Percentiles rank a stretch among this genome's conserved stretches.
Evolutionary conservation across 2,113 vertebrate genomes (phyloP).

Genomic region (Ahaetulla prasina): DNA sequence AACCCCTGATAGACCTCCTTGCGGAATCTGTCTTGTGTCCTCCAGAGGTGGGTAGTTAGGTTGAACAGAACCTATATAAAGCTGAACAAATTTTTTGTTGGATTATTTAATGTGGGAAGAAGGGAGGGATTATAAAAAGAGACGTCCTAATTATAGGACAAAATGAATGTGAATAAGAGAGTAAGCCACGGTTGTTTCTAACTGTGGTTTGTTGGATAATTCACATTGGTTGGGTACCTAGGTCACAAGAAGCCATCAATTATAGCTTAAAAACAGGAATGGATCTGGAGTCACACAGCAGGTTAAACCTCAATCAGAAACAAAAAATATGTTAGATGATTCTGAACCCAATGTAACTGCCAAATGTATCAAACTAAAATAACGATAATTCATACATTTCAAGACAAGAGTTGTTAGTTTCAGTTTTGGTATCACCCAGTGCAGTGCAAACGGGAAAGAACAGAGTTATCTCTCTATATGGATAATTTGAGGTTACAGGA

Average conservation of each 20-base stretch:
- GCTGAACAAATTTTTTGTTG: not conserved
- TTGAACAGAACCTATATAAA: not conserved
- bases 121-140: not conserved
- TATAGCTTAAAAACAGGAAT: not conserved
- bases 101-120: not conserved
- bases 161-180: not conserved
- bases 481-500: not conserved
- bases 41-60: constrained; percentile 58
- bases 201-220: not conserved
- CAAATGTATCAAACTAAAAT: not conserved
- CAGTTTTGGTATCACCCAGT: not conserved
- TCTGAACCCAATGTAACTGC: not conserved
- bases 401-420: not conserved
- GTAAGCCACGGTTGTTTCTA: not conserved
- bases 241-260: not conserved
- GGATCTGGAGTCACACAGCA: not conserved
- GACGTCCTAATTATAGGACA: not conserved
- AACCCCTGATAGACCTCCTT: constrained; percentile 81
- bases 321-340: not conserved
- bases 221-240: not conserved
- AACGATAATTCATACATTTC: not conserved
- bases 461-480: not conserved
- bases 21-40: constrained; percentile 75
- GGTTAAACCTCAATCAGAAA: not conserved
- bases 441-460: not conserved